Evolutionary conservation across 2,113 vertebrate genomes (phyloP), one percentile per base, ranked within the genome.

Genomic region (Phodopus roborovskii): DNA sequence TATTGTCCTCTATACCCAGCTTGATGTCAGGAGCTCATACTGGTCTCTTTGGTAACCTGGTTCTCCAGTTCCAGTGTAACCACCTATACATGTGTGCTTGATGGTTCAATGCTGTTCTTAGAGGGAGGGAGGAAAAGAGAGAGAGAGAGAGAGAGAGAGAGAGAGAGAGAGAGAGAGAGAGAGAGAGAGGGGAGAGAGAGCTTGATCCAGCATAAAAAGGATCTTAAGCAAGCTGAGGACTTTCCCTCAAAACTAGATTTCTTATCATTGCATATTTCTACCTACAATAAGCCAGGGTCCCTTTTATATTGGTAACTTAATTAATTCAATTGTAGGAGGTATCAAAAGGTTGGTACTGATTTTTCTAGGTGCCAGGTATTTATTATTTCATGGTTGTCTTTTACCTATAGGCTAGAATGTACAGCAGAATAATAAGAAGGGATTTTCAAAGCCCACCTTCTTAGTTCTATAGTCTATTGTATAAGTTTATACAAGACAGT

Each of bases 371-470:
- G n/a, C 16, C 62, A 19, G 39, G 28, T 71, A 17, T 53, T 10
- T 33, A 53, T 39, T 81, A n/a, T 91, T 92, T 71, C 20, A 64
- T 68, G 58, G 30, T 82, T 92, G 50, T 90, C 84, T 83, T 94
- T 84, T 88, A 6, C 2, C 39, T 68, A 71, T 64, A 91, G n/a
- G 33, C 20, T 56, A 78, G 58, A 86, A 92, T 64, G 26, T n/a
- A 79, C 39, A 95, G 70, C 19, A 88, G 45, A 95, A 91, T 20
- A 62, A 70, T 82, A 24, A 62, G 30, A 81, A 81, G 30, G 82
- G 30, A 84, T 68, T 73, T 89, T 45, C 68, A 92, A 92, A 87
- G 28, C 12, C 60, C 77, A 4, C 79, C 48, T 92, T 81, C 30
- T 92, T 8, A 84, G 77, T 50, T 53, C 12, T 48, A 26, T 48